Evolutionary conservation across 2,113 vertebrate species (phyloP), one percentile per base, ranked within the genome.

Genomic region (Rhodinocichla rosea): DNA sequence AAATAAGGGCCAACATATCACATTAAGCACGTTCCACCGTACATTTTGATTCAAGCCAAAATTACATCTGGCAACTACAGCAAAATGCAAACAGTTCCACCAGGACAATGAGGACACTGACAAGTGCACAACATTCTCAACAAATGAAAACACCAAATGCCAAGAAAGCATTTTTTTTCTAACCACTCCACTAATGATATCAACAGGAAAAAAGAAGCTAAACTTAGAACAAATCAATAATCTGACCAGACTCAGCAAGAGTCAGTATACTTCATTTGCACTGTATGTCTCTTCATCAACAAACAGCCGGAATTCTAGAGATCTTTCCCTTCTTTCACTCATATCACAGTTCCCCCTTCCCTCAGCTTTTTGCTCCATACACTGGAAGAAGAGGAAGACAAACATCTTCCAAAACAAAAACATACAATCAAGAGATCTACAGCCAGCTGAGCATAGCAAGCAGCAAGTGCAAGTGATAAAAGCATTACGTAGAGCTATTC

Each of bases 21-120:
- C 44, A n/a, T 6, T 1, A 24, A 27, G 26, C 53, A 71, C 2
- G 0, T 68, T 44, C 28, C 55, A 39, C 15, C 2, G 20, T 5
- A 28, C 11, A 0, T 42, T 73, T 60, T 23, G 18, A n/a, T 59
- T 79, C 53, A 80, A 57, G 26, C 26, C 59, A 68, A 75, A 94
- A n/a, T 32, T 20, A 26, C 30, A 49, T 6, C 49, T n/a, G 50
- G 49, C 69, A 92, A 33, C 60, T 12, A 16, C 45, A 67, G 20
- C 5, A 44, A 71, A 92, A 77, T 2, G 14, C 19, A 1, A 55
- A 57, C 3, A 1, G 16, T 15, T 24, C 83, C 64, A 60, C 3
- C 33, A 44, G 62, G 15, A 92, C 49, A 62, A 35, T 0, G 2
- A 85, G 68, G 81, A 70, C 12, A 47, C 52, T 2, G 20, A 64